Evolutionary conservation across 2,888 invertebrate species (phyloP), one percentile per base, ranked within the genome.

Genomic region (Acleris sparsana): DNA sequence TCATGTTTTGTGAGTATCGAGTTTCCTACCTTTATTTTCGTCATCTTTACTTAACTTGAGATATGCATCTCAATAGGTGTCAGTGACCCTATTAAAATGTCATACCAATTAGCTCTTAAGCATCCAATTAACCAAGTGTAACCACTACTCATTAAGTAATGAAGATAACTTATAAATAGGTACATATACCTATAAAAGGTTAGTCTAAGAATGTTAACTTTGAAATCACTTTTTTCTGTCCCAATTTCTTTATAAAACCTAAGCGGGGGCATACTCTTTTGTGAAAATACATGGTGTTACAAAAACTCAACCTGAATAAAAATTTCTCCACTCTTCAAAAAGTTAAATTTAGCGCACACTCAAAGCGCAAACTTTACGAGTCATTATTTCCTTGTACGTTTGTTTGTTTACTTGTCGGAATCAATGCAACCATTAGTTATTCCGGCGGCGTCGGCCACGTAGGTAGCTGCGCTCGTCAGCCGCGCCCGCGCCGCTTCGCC

Each of bases 401-500:
- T 61, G 63, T 66, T 66, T 72, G 74, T 76, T 78, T 72, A 74
- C 73, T 72, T 74, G 69, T 65, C 69, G 62, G 65, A 75, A 75
- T 71, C 76, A 73, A 61, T 65, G 69, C 72, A 70, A 70, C 69
- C 70, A 71, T 83, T 80, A 82, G 68, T 75, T 76, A 85, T 83
- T 80, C 82, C 43, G 68, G 66, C 63, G 82, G 74, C 84, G 82
- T 73, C 75, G 72, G 60, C 72, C 73, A 75, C 73, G 56, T 73
- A 79, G 74, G 39, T 39, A 39, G 84, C 83, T 83, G 82, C 78
- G 73, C 75, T 70, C 74, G 71, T 76, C 77, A 70, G 71, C 73
- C 75, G 75, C 80, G 80, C 78, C 78, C 77, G 77, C 71, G 71
- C 66, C 65, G 60, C 62, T 39, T 55, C 51, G 22, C 60, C 55